Evolutionary conservation across 2,888 invertebrate species (phyloP).

Genomic region (Malthinus seriepunctatus): DNA sequence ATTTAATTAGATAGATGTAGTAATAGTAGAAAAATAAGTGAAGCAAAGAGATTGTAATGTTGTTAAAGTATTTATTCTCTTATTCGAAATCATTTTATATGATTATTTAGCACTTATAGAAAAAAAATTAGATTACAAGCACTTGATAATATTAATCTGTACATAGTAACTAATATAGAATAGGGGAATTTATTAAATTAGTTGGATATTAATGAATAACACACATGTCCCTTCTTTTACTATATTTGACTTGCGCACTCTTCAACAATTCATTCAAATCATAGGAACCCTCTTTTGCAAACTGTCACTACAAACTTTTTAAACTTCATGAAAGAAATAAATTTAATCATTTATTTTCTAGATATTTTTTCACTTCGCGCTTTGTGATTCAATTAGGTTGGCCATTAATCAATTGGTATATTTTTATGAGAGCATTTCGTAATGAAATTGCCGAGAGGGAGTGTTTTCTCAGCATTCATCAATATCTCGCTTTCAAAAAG

Average conservation of each 20-base stretch:
- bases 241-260: conserved; percentile 25
- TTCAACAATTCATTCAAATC: conserved; percentile 30
- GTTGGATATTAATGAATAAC: conserved; percentile 37
- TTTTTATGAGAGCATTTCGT: conserved; percentile 52
- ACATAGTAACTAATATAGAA: conserved; percentile 27
- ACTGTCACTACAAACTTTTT: conserved; percentile 51
- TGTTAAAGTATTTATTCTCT: conserved; percentile 20
- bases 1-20: too few species aligned
- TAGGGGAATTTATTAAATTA: conserved; percentile 40
- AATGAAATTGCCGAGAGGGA: conserved; percentile 47
- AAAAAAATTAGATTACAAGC: conserved; percentile 23
- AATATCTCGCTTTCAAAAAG: conserved; percentile 29
- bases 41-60: conserved; percentile 12
- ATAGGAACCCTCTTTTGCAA: conserved; percentile 39
- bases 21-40: background rate
- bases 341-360: conserved; percentile 50
- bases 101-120: conserved; percentile 24
- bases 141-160: conserved; percentile 31
- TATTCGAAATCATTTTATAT: conserved; percentile 17
- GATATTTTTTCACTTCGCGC: conserved; percentile 51
- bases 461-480: conserved; percentile 32
- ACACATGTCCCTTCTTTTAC: conserved; percentile 11
- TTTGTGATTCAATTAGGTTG: conserved; percentile 54
- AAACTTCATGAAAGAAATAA: conserved; percentile 51
- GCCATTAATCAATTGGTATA: conserved; percentile 55